Conservation (phyloP, 2,888 invertebrate species). For the Phaedon cochleariae region DNA sequence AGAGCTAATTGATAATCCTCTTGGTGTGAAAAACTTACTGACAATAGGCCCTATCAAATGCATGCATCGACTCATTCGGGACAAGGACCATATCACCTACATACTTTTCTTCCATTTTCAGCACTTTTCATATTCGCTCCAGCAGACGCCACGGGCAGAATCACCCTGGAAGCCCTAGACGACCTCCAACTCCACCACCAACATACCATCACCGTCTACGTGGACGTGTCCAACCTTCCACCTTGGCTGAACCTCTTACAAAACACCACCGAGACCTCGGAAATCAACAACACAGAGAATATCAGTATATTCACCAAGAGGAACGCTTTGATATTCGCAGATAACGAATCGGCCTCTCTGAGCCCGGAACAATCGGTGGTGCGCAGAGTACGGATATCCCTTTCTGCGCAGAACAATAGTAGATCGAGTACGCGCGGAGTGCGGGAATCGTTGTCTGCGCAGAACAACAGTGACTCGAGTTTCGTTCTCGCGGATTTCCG, state of each 20-base stretch:
- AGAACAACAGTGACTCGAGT: slow-evolving; percentile 25
- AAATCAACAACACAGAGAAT: slow-evolving; percentile 36
- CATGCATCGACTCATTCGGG: too few species aligned
- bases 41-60: too few species aligned
- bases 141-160: slow-evolving; percentile 59
- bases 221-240: slow-evolving; percentile 62
- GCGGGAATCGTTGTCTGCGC: slow-evolving; percentile 33
- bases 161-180: slow-evolving; percentile 61
- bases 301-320: slow-evolving; percentile 36
- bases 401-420: slow-evolving; percentile 27
- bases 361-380: slow-evolving; percentile 44
- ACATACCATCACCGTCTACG: slow-evolving; percentile 60
- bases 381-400: too few species aligned
- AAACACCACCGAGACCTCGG: slow-evolving; percentile 33
- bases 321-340: slow-evolving; percentile 25
- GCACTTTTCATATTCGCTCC: slow-evolving; percentile 65
- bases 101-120: slow-evolving; percentile 51
- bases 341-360: slow-evolving; percentile 16
- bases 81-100: not conserved
- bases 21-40: too few species aligned
- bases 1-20: too few species aligned
- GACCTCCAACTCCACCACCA: slow-evolving; percentile 59
- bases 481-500: slow-evolving; percentile 55
- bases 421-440: too few species aligned
- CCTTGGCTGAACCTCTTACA: slow-evolving; percentile 55